Percentiles rank a stretch among this genome's conserved stretches.
phyloP scores from a whole-genome alignment of 2,888 invertebrate genomes.

The Cataglyphis cursor region DNA sequence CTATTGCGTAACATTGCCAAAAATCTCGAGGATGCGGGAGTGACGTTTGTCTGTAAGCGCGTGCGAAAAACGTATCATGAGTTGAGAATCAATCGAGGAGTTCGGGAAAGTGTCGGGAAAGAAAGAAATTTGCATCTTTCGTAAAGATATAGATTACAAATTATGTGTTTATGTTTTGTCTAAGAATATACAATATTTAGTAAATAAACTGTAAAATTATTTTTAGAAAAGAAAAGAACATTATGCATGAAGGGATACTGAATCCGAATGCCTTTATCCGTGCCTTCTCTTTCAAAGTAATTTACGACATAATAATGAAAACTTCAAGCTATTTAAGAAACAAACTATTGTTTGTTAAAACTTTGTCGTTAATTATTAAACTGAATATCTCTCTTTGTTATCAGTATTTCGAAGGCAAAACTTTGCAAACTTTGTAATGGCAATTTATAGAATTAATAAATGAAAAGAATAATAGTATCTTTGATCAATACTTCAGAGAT shows the following conservation, averaged over 20 bases:
- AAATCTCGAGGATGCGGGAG: conserved; percentile 33
- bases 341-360: conserved; percentile 19
- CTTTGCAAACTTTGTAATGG: neutral
- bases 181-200: neutral
- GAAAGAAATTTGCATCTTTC: neutral
- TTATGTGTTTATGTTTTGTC: neutral
- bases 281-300: neutral
- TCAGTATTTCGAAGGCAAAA: neutral
- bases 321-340: neutral
- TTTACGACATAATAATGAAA: neutral
- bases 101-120: conserved; percentile 15
- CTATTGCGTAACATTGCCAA: conserved; percentile 49
- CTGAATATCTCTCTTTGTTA: conserved; percentile 3
- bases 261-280: neutral
- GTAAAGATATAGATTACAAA: neutral
- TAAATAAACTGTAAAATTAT: neutral
- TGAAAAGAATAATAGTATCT: conserved; percentile 4
- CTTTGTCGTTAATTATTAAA: conserved; percentile 19
- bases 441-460: conserved; percentile 1
- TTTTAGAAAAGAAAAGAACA: neutral
- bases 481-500: neutral
- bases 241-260: neutral
- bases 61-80: conserved; percentile 19
- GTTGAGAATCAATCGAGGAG: conserved; percentile 53
- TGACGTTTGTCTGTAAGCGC: neutral